Percentiles rank a stretch among this genome's conserved stretches.
Evolutionary conservation across 2,888 invertebrate genomes (phyloP).

Genomic region (Andrena fulva): DNA sequence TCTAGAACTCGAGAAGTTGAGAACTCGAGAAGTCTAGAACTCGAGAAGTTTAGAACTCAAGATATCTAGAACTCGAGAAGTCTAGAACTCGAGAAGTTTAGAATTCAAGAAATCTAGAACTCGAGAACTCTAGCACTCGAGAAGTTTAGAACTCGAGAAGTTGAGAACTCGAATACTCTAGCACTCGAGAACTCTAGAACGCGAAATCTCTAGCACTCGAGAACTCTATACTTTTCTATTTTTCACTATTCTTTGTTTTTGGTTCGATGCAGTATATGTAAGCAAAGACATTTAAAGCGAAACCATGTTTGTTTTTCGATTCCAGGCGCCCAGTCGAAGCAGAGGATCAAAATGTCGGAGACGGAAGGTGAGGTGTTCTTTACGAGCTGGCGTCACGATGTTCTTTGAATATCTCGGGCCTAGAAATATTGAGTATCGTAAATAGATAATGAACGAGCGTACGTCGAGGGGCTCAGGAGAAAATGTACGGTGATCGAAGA

Average conservation of each 20-base stretch:
- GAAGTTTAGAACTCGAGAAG: background rate
- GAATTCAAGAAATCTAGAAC: background rate
- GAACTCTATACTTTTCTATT: background rate
- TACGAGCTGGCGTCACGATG: slow-evolving; percentile 61
- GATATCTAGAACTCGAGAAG: background rate
- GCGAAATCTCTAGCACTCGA: background rate
- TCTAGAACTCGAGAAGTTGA: background rate
- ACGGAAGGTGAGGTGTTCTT: slow-evolving; percentile 79
- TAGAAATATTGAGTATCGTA: slow-evolving; percentile 64
- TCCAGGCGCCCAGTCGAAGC: slow-evolving; percentile 74
- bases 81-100: background rate
- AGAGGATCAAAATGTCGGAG: slow-evolving; percentile 80
- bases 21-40: background rate
- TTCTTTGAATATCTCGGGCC: slow-evolving; percentile 63
- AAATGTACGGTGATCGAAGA: slow-evolving; percentile 56
- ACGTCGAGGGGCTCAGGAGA: slow-evolving; percentile 58
- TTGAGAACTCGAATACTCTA: background rate
- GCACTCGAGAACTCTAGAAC: background rate
- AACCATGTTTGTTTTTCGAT: slow-evolving; percentile 48
- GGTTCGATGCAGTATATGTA: background rate
- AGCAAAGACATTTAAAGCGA: background rate
- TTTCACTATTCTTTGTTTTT: too few relatives aligned
- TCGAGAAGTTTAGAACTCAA: background rate
- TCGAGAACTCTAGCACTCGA: background rate
- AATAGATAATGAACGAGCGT: slow-evolving; percentile 64